Evolutionary conservation across 2,888 invertebrate species (phyloP), one percentile per base, ranked within the genome.

Genomic region (Tromatobia lineatoria): DNA sequence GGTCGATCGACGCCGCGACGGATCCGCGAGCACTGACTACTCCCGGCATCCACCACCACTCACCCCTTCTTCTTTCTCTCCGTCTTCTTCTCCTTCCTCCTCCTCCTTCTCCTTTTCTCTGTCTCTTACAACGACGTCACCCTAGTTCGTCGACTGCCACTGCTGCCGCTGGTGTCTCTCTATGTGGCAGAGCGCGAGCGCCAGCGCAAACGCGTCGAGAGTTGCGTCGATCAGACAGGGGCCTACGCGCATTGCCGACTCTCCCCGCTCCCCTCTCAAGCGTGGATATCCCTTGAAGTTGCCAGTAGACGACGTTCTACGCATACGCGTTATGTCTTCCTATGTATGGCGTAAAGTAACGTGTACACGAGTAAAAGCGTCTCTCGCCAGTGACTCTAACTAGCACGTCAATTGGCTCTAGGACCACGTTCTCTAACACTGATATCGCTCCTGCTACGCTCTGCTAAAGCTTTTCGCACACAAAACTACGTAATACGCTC

Each of bases 1-100:
- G 80, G 80, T 86, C 87, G 83, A 90, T 88, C 87, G 86, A 90
- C 90, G 88, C 83, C 88, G 88, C 90, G 90, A 89, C 90, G 89
- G 89, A 89, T 88, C 89, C 90, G 91, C 90, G 90, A 90, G 89
- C 90, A 91, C 91, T 90, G 91, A 90, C 86, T 75, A 74, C 83
- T 69, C 66, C 76, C 80, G 71, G 59, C 75, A 77, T 87, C 74
- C 87, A 81, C 86, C 88, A 78, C 76, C 71, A 67, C 66, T 69
- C 70, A 38, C 66, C 75, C 69, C 71, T 54, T 34, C 76, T 70
- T 54, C 66, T 52, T 45, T 70, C 18, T 23, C 47, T 0, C 1
- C 25, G 15, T 47, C 69, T 80, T 38, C 77, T 59, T 83, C 57
- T 59, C 66, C 67, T 15, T 80, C 61, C 57, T 57, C 76, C 69